Evolutionary conservation across 2,797 vertebrate species (phyloP).

Genomic region (Rhadinocentrus ornatus): DNA sequence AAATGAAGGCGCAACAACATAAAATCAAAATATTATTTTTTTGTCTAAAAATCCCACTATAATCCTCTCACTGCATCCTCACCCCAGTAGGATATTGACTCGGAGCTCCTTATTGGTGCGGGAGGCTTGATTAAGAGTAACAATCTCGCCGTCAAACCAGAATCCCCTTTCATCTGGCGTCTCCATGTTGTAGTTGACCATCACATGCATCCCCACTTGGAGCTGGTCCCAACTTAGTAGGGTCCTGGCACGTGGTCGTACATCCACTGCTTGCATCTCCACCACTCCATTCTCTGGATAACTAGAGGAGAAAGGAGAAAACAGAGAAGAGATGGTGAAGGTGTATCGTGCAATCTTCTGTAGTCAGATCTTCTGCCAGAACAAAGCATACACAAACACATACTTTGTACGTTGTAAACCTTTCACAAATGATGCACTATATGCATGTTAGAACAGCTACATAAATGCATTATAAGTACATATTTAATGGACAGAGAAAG

Average conservation of each 20-base stretch:
- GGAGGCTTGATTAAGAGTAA: constrained; percentile 89
- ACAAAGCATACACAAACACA: not conserved
- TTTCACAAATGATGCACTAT: not conserved
- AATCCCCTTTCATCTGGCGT: constrained; percentile 95
- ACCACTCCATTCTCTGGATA: constrained; percentile 94
- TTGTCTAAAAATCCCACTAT: not conserved
- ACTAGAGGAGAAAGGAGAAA: constrained; percentile 64
- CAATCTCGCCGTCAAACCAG: constrained; percentile 97
- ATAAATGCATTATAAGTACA: not conserved
- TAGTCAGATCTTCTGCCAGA: not conserved
- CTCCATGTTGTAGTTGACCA: constrained; percentile 99
- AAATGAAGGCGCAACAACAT: not conserved
- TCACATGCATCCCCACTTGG: constrained; percentile 89
- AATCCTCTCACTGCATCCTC: constrained; percentile 36
- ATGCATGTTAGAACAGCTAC: not conserved
- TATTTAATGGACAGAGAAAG: not conserved
- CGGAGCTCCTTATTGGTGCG: constrained; percentile 97
- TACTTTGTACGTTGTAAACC: not conserved
- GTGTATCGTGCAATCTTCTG: not conserved
- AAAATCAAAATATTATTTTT: not conserved
- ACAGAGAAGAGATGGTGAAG: not conserved
- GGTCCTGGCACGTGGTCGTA: constrained; percentile 92
- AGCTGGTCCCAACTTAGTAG: constrained; percentile 92
- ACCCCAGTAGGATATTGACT: constrained; percentile 96
- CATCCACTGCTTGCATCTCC: constrained; percentile 84